Percentiles rank a stretch among this genome's conserved stretches.
phyloP scores from a whole-genome alignment of 92 coral and sea anemone species.

The Micromussa lordhowensis region DNA sequence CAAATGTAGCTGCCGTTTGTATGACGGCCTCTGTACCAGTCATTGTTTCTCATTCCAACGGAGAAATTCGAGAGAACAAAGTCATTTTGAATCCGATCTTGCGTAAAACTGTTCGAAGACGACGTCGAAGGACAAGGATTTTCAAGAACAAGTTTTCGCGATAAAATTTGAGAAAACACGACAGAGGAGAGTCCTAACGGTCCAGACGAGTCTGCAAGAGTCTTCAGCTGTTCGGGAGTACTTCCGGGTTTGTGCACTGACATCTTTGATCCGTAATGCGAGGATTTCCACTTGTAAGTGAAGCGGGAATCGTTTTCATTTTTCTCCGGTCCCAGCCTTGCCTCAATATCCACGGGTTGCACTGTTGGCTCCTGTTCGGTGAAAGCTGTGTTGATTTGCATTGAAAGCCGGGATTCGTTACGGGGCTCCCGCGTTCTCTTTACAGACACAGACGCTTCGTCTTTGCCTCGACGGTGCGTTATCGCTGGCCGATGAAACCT shows the following conservation, averaged over 20 bases:
- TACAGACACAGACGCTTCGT: not conserved
- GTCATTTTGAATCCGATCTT: not conserved
- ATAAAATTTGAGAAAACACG: not conserved
- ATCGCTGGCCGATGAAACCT: slow-evolving; percentile 11
- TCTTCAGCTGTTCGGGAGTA: not conserved
- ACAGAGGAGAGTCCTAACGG: not conserved
- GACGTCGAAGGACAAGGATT: not conserved
- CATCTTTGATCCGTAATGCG: not conserved
- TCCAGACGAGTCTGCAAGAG: not conserved
- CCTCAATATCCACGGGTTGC: too few relatives aligned
- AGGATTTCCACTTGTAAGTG: not conserved
- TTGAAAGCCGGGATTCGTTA: not conserved
- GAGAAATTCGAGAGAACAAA: slow-evolving; percentile 8
- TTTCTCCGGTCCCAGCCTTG: not conserved
- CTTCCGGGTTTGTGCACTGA: not conserved
- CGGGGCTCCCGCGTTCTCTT: not conserved
- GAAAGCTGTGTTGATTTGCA: not conserved
- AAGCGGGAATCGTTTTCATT: not conserved
- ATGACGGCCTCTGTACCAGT: slow-evolving; percentile 11
- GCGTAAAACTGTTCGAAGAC: not conserved
- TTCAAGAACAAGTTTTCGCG: not conserved
- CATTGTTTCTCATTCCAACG: not conserved
- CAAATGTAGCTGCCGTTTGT: slow-evolving; percentile 14
- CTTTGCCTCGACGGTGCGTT: not conserved
- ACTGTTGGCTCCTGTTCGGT: not conserved